A percentile compares a stretch with the other conserved stretches of the same genome.
phyloP scores from a whole-genome alignment of 2,888 invertebrate species.

The Rhabditophanes sp. region DNA sequence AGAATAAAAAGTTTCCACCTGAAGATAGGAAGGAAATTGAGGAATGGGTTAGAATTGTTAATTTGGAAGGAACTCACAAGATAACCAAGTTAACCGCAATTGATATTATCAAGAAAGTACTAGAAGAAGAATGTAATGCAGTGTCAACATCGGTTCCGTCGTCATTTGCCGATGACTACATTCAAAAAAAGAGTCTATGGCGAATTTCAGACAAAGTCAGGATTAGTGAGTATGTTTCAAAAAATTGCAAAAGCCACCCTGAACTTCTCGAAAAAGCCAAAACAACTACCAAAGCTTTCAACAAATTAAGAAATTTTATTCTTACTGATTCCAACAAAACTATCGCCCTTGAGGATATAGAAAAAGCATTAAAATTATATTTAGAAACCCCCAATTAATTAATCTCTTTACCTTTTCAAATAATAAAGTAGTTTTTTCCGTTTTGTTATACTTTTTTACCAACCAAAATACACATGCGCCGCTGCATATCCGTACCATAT shows the following conservation, averaged over 20 bases:
- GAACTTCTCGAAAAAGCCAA: constrained; percentile 9
- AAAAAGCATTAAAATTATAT: too few relatives aligned
- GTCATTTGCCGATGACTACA: too few relatives aligned
- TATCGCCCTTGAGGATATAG: constrained; percentile 22
- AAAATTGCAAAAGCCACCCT: too few relatives aligned
- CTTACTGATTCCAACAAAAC: constrained; percentile 17
- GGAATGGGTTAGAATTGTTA: constrained; percentile 6
- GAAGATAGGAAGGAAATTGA: not conserved
- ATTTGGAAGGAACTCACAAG: not conserved
- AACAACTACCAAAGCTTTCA: constrained; percentile 16
- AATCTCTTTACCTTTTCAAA: too few relatives aligned
- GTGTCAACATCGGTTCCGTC: too few relatives aligned
- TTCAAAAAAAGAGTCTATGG: constrained; percentile 3
- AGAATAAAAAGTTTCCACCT: not conserved
- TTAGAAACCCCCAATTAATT: too few relatives aligned
- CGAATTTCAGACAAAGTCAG: constrained; percentile 5
- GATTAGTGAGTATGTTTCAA: too few relatives aligned
- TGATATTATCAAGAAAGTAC: constrained; percentile 9
- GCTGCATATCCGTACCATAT: too few relatives aligned
- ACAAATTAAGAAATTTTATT: constrained; percentile 19
- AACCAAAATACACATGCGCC: too few relatives aligned
- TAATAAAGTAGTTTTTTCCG: too few relatives aligned
- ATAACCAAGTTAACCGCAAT: constrained; percentile 9
- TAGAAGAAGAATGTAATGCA: constrained; percentile 8
- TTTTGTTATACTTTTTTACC: too few relatives aligned